A percentile compares a stretch with the other conserved stretches of the same genome.
Evolutionary conservation across 2,113 vertebrate genomes (phyloP).

Genomic region (Rhinoptilus africanus): DNA sequence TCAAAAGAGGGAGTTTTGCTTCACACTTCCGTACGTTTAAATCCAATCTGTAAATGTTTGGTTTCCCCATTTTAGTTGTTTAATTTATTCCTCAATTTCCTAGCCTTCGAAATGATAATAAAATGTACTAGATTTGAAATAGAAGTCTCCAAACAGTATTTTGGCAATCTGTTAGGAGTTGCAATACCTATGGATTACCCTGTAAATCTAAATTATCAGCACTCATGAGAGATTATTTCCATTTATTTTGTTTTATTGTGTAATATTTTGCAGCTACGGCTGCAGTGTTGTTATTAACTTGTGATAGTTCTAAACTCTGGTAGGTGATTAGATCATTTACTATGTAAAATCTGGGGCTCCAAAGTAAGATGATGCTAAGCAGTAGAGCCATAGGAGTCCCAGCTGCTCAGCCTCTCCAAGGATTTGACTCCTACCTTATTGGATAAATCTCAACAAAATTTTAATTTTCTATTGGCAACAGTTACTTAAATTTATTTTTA

Average conservation of each 20-base stretch:
- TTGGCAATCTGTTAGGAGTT: conserved; percentile 58
- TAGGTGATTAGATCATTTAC: conserved; percentile 63
- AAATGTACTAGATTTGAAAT: conserved; percentile 45
- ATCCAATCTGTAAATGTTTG: conserved; percentile 55
- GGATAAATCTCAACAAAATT: neutral
- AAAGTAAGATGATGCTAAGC: neutral
- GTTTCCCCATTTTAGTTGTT: conserved; percentile 57
- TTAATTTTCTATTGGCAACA: conserved; percentile 1
- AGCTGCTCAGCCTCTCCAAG: neutral
- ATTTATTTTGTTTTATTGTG: conserved; percentile 66
- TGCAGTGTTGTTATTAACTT: conserved; percentile 38
- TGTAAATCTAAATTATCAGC: conserved; percentile 64
- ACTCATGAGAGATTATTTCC: conserved; percentile 60
- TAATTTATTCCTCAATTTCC: conserved; percentile 63
- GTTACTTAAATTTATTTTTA: conserved; percentile 18
- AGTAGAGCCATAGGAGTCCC: neutral
- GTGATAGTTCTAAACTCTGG: conserved; percentile 8
- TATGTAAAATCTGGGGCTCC: conserved; percentile 15
- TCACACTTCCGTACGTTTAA: neutral
- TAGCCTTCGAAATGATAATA: conserved; percentile 38
- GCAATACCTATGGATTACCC: conserved; percentile 57
- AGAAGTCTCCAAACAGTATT: conserved; percentile 42
- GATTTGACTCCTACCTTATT: neutral
- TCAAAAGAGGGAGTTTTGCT: conserved; percentile 8
- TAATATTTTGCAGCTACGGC: conserved; percentile 51